phyloP scores from a whole-genome alignment of 1,140 invertebrate genomes.

The Geopemphigus sp. region DNA sequence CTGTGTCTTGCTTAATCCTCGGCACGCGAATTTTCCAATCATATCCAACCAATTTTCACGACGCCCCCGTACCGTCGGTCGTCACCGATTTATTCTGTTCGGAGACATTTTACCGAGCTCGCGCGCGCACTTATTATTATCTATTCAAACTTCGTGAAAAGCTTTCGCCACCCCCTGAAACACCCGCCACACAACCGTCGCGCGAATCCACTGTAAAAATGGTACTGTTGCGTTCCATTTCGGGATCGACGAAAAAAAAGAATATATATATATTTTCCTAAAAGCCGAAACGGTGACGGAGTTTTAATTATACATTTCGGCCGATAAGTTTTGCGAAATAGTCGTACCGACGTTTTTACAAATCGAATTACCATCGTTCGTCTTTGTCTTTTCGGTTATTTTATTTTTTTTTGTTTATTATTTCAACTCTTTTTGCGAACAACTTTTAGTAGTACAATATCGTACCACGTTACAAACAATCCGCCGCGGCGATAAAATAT shows the following conservation, averaged over 20 bases:
- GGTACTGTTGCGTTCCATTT: constrained; percentile 1
- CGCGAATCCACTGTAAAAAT: too few species aligned
- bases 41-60: constrained; percentile 36
- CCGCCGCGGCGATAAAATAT: too few species aligned
- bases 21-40: constrained; percentile 25
- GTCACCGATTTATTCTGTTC: background rate
- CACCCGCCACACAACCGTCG: background rate
- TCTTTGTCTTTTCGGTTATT: background rate
- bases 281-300: constrained; percentile 24
- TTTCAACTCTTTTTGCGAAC: too few species aligned
- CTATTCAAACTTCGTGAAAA: constrained; percentile 37
- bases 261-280: constrained; percentile 2
- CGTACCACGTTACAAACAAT: too few species aligned
- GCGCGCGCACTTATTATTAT: constrained; percentile 14
- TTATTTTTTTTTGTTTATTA: too few species aligned
- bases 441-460: too few species aligned
- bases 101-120: too few species aligned
- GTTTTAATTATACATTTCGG: constrained; percentile 40
- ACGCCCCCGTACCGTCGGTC: background rate
- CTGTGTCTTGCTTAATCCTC: background rate
- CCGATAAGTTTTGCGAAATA: constrained; percentile 34
- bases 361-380: background rate
- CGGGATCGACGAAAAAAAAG: background rate
- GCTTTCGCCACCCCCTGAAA: background rate
- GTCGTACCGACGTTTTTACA: constrained; percentile 13